Evolutionary conservation across 1,140 invertebrate species (phyloP).

Genomic region (Drosophila kikkawai): DNA sequence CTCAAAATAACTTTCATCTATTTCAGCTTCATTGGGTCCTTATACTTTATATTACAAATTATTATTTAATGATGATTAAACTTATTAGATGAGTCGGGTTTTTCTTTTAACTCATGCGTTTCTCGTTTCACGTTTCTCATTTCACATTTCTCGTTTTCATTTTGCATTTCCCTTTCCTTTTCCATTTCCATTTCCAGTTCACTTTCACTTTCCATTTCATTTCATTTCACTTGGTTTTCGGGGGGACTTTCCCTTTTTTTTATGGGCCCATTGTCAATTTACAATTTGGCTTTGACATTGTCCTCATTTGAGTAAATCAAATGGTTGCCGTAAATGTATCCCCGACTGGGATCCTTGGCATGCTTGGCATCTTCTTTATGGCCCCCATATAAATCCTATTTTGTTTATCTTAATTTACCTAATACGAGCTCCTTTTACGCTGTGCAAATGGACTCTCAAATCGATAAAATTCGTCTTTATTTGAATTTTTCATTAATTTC

Average conservation of each 20-base stretch:
- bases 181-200: constrained; percentile 14
- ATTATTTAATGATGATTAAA: constrained; percentile 60
- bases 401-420: constrained; percentile 77
- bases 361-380: constrained; percentile 22
- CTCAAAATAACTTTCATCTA: neutral
- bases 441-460: constrained; percentile 31
- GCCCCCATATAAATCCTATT: constrained; percentile 70
- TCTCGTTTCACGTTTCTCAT: neutral
- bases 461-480: constrained; percentile 49
- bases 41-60: constrained; percentile 25
- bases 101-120: constrained; percentile 2
- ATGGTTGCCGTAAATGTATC: constrained; percentile 71
- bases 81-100: constrained; percentile 22
- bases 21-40: constrained; percentile 18
- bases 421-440: constrained; percentile 48
- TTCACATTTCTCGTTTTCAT: neutral
- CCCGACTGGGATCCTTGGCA: constrained; percentile 3
- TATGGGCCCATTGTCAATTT: constrained; percentile 66
- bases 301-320: constrained; percentile 74
- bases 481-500: constrained; percentile 50
- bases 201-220: constrained; percentile 45
- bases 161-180: constrained; percentile 3
- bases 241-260: constrained; percentile 38
- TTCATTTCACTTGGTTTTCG: constrained; percentile 25
- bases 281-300: constrained; percentile 60